Evolutionary conservation across 2,113 vertebrate species (phyloP).

Genomic region (Damaliscus lunatus): DNA sequence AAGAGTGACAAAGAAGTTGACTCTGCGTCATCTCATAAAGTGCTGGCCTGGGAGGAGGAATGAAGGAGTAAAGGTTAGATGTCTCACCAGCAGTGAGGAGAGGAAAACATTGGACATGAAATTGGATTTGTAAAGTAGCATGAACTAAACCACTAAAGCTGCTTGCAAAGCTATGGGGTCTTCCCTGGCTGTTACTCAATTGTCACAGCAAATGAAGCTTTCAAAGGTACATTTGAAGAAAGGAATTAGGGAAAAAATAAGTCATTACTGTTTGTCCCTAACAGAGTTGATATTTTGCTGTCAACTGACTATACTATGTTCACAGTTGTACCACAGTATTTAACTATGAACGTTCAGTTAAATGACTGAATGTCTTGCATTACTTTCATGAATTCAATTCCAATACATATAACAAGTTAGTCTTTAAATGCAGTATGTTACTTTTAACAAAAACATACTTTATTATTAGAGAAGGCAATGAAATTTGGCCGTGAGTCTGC

Average conservation of each 20-base stretch:
- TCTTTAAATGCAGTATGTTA: not conserved
- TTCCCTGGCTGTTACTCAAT: not conserved
- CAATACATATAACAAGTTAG: not conserved
- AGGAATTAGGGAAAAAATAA: not conserved
- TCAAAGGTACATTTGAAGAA: conserved; percentile 22
- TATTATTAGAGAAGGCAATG: not conserved
- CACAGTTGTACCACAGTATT: not conserved
- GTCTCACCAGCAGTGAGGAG: not conserved
- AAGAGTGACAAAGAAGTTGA: not conserved
- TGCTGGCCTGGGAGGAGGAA: not conserved
- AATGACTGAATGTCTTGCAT: not conserved
- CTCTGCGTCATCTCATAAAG: not conserved
- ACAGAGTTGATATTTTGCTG: not conserved
- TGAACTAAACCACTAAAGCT: not conserved
- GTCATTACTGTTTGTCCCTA: not conserved
- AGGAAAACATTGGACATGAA: not conserved
- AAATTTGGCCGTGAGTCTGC: not conserved
- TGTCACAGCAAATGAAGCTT: not conserved
- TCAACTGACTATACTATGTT: not conserved
- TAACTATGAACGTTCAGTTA: not conserved
- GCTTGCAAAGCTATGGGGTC: not conserved
- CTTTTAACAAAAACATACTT: not conserved
- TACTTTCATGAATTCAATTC: not conserved
- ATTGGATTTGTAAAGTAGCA: not conserved
- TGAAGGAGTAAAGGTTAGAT: not conserved